Conservation (phyloP, 2,888 invertebrate species). For the Thymelicus lineola region DNA sequence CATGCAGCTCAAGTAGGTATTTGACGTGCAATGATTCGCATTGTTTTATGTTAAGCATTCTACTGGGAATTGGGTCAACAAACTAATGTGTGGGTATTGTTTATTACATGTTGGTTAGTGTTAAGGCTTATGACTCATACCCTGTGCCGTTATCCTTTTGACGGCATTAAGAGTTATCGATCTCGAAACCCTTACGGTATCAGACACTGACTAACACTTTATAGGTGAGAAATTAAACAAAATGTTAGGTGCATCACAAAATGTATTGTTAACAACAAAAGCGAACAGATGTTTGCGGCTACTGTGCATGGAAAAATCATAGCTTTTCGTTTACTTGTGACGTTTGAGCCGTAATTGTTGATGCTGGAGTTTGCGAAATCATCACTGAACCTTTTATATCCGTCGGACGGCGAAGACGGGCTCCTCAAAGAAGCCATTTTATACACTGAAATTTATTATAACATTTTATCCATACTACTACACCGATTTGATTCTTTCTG, state of each 20-base stretch:
- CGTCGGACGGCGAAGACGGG: constrained; percentile 86
- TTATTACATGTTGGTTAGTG: constrained; percentile 48
- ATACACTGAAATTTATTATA: constrained; percentile 49
- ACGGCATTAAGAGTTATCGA: constrained; percentile 55
- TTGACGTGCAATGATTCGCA: constrained; percentile 41
- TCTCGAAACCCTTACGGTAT: constrained; percentile 48
- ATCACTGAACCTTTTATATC: constrained; percentile 87
- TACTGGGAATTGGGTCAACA: constrained; percentile 49
- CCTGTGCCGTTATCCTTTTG: constrained; percentile 63
- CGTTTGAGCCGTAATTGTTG: constrained; percentile 87
- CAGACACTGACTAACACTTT: constrained; percentile 51
- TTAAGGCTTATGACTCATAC: constrained; percentile 68
- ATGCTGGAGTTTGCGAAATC: constrained; percentile 83
- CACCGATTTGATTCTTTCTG: constrained; percentile 56
- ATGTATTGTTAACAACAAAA: constrained; percentile 81
- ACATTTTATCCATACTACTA: too few species aligned
- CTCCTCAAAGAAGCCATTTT: constrained; percentile 84
- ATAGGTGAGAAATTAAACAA: constrained; percentile 72
- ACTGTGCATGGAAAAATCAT: constrained; percentile 76
- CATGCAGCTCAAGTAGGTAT: constrained; percentile 35
- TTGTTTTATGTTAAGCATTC: constrained; percentile 43
- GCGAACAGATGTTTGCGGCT: constrained; percentile 75
- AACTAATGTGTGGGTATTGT: constrained; percentile 53
- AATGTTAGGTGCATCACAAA: constrained; percentile 69
- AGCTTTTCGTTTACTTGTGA: constrained; percentile 84